phyloP scores from a whole-genome alignment of 2,797 vertebrate species.

The Limnodromus scolopaceus region DNA sequence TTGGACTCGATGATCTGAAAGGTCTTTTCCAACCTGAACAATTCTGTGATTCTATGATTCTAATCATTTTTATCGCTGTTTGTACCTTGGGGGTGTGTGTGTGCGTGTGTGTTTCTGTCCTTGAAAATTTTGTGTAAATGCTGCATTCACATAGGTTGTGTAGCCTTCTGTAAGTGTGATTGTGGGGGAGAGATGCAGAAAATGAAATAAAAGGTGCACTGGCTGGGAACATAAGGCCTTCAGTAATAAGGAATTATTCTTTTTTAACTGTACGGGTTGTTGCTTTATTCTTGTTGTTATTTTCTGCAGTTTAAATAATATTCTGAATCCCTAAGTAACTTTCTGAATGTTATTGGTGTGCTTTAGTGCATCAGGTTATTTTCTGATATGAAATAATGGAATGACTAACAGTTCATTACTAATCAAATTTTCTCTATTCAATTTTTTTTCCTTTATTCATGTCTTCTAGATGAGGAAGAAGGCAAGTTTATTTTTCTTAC shows the following conservation, averaged over 20 bases:
- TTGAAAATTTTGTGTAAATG: neutral
- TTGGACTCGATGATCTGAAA: too few relatives aligned
- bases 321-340: neutral
- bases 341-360: neutral
- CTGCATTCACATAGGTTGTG: fast-evolving
- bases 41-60: too few relatives aligned
- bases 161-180: neutral
- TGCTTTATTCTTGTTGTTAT: neutral
- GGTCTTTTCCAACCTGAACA: too few relatives aligned
- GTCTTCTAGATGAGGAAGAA: slow-evolving; percentile 90
- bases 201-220: neutral
- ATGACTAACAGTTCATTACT: slow-evolving; percentile 70
- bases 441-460: slow-evolving; percentile 73
- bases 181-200: neutral
- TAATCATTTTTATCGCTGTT: fast-evolving
- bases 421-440: slow-evolving; percentile 75
- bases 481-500: slow-evolving; percentile 85
- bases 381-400: slow-evolving; percentile 53
- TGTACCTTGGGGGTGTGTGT: neutral
- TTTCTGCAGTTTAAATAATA: neutral
- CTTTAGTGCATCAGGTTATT: slow-evolving; percentile 34
- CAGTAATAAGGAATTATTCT: neutral
- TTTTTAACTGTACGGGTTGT: neutral
- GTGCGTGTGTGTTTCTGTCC: neutral
- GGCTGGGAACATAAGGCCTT: neutral